A percentile compares a stretch with the other conserved stretches of the same genome.
Conservation (phyloP, 2,888 invertebrate genomes). For the Furcula furcula region DNA sequence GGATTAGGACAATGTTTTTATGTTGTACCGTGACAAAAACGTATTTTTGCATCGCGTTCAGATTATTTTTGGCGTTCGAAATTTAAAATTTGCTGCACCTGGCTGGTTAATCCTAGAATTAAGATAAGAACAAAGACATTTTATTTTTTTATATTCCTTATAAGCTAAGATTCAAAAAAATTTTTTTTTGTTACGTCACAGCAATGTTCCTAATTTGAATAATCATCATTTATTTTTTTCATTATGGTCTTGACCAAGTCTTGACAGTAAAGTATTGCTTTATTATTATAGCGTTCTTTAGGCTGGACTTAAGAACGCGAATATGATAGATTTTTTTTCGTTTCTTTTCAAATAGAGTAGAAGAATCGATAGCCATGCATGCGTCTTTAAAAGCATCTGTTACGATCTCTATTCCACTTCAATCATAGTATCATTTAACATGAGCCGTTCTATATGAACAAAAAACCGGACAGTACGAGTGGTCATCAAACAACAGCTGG, state of each 20-base stretch:
- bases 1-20: conserved; percentile 53
- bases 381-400: conserved; percentile 32
- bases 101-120: conserved; percentile 7
- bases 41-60: conserved; percentile 31
- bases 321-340: too few relatives aligned
- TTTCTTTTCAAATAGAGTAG: too few relatives aligned
- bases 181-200: too few relatives aligned
- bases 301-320: too few relatives aligned
- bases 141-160: too few relatives aligned
- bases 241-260: too few relatives aligned
- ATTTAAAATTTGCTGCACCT: conserved; percentile 34
- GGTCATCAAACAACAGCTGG: conserved; percentile 77
- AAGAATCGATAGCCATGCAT: conserved; percentile 23
- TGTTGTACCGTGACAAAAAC: conserved; percentile 28
- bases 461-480: conserved; percentile 62
- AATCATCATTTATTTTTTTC: too few relatives aligned
- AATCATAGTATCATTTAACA: conserved; percentile 66
- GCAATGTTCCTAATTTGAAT: too few relatives aligned
- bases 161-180: too few relatives aligned
- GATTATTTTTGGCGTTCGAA: conserved; percentile 20
- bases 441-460: conserved; percentile 33
- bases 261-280: too few relatives aligned
- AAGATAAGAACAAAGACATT: conserved; percentile 16
- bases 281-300: too few relatives aligned
- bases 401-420: conserved; percentile 40